Conservation (phyloP, 1,140 invertebrate species). For the Acarapis woodi region DNA sequence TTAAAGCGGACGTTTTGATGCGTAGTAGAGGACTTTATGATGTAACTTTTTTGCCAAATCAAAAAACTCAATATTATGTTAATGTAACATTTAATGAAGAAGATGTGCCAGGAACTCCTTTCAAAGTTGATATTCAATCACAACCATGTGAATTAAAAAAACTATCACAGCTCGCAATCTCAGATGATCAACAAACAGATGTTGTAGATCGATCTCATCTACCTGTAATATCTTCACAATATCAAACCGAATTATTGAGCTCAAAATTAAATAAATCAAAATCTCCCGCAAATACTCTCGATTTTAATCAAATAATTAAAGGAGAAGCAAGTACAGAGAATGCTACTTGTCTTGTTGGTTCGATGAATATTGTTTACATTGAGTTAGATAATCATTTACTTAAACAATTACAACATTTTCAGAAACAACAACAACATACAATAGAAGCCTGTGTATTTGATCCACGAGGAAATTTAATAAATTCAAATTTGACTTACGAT, state of each 20-base stretch:
- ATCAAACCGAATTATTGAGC: no score
- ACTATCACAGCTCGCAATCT: slow-evolving; percentile 14
- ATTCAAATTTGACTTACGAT: neutral
- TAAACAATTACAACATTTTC: no score
- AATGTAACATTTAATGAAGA: slow-evolving; percentile 92
- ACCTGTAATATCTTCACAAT: no score
- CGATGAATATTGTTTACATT: slow-evolving; percentile 27
- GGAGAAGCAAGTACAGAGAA: slow-evolving; percentile 19
- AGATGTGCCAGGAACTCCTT: slow-evolving; percentile 59
- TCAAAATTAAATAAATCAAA: slow-evolving; percentile 80
- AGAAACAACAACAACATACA: no score
- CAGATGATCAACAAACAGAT: no score
- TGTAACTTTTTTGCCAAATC: slow-evolving; percentile 78
- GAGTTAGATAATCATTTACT: slow-evolving; percentile 19
- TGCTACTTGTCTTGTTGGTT: slow-evolving; percentile 22
- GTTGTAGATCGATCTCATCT: no score
- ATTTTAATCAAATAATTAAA: slow-evolving; percentile 15
- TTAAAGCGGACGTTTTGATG: slow-evolving; percentile 36
- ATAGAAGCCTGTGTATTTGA: no score
- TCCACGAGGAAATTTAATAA: neutral
- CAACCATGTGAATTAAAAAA: no score
- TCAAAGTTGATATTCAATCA: slow-evolving; percentile 39
- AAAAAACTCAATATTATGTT: slow-evolving; percentile 60
- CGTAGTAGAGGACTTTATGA: slow-evolving; percentile 73
- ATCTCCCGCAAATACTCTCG: no score